Conservation (phyloP, 2,113 vertebrate genomes). For the Odobenus rosmarus region DNA sequence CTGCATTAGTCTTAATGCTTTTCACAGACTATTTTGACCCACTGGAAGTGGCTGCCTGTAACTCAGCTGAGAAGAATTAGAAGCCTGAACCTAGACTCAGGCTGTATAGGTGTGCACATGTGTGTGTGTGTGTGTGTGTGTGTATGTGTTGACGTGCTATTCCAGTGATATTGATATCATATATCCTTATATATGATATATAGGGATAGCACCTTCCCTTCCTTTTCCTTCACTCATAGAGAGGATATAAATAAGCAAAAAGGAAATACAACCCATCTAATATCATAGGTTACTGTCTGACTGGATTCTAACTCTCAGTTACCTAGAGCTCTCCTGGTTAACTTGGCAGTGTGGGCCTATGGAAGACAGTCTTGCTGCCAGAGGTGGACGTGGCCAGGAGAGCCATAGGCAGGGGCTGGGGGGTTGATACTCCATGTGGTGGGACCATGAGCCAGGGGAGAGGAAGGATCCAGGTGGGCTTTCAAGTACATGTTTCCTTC, state of each 20-base stretch:
- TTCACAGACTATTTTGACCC: background rate
- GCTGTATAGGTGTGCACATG: accelerated
- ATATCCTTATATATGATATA: background rate
- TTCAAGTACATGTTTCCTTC: background rate
- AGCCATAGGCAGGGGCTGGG: background rate
- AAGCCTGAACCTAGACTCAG: background rate
- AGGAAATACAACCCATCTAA: background rate
- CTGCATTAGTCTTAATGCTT: background rate
- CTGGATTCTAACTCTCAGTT: background rate
- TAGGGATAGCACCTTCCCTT: background rate
- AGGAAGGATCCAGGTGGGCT: background rate
- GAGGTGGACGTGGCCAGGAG: too few species aligned
- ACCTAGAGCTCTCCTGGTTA: background rate
- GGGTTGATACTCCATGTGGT: background rate
- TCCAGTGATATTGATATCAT: background rate
- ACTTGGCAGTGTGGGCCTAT: background rate
- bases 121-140: background rate
- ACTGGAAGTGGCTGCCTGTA: background rate
- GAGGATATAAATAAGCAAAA: background rate
- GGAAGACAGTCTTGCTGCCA: background rate
- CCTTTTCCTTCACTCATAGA: background rate
- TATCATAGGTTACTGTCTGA: background rate
- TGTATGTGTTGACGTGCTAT: background rate
- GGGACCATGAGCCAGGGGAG: background rate
- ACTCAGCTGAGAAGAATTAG: background rate